Evolutionary conservation across 1,140 invertebrate species (phyloP), one percentile per base, ranked within the genome.

Genomic region (Marisa cornuarietis): DNA sequence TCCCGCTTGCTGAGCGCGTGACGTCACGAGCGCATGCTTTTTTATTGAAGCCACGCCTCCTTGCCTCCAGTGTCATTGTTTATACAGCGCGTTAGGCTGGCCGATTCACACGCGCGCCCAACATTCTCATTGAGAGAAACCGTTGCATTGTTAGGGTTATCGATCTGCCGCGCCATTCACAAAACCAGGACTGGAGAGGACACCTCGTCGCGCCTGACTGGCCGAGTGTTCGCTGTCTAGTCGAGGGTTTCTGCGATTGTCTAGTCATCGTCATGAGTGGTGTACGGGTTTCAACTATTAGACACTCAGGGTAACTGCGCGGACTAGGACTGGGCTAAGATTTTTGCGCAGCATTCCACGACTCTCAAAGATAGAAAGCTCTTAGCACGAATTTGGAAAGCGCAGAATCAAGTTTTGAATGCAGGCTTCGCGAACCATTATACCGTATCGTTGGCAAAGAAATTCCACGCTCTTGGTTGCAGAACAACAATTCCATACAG

Each of bases 141-240:
- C 26, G 26, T 77, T 31, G 76, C 74, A 65, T 76, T 77, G 68
- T 68, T 77, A n/a, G n/a, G 31, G 22, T 63, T 66, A 77, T 77
- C 76, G 76, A 77, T 77, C 76, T 68, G 20, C 49, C n/a, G 51
- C 63, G 65, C 76, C 76, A 77, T 77, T 77, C 76, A 77, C 65
- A 77, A 77, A 66, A 51, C 26, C 20, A 68, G 63, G 76, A 58
- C 54, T 42, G 31, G 54, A 11, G 54, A 58, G 54, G 54, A 58
- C 54, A 58, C 1, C 4, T 11, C 54, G 54, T 14, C 16, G 54
- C 54, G 54, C 54, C 16, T 58, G 54, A 58, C 54, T 58, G 16
- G 8, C 54, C 16, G 11, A 58, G 54, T 9, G 54, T 18, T 58
- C 54, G 1, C 74, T 9, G 16, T 49, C 62, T 26, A 66, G 7